Base-by-base conservation (phyloP, 1,140 invertebrate species). In the Gonatopus flavifemur region DNA sequence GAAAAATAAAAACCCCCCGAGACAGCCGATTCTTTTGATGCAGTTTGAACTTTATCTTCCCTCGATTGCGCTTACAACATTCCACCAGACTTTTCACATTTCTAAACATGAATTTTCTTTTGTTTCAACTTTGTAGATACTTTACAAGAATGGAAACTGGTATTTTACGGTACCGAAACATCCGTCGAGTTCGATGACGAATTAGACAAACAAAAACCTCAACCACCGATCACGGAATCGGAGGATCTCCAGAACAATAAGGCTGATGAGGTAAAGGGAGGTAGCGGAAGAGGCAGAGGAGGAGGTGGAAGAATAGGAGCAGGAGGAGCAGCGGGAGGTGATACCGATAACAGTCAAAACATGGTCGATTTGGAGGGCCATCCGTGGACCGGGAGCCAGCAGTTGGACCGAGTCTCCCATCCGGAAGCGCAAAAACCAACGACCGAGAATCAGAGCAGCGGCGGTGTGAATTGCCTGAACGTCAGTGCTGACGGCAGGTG, bases 121-220 rank as follows among this genome's bases (percentile, higher is more conserved):
- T n/a, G n/a, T n/a, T n/a, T n/a, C n/a, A n/a, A n/a, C n/a, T n/a
- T n/a, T 79, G 25, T 67, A 84, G 83, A 77, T 50, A 74, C 73
- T 0, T 57, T 84, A 5, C 64, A 72, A 0, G 76, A 80, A 7
- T 85, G 83, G 83, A 76, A 82, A 45, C 53, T 84, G 36, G 74
- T 83, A 15, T 76, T 86, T 41, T 82, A 83, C 57, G 83, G 83
- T 0, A 84, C 83, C 10, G 76, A 81, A 13, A 80, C 75, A 5
- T 75, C 78, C 0, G 70, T 81, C 4, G 78, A 76, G 7, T 53
- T 70, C 5, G 72, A 80, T n/a, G 72, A 76, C 20, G 67, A 67
- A 3, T 41, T 76, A 16, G 71, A 70, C 41, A 68, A 61, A 47
- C 69, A 72, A 39, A 73, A 73, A 18, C 49, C 46, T 1, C 22